phyloP scores from a whole-genome alignment of 1,140 invertebrate species.

The Drosophila hydei region DNA sequence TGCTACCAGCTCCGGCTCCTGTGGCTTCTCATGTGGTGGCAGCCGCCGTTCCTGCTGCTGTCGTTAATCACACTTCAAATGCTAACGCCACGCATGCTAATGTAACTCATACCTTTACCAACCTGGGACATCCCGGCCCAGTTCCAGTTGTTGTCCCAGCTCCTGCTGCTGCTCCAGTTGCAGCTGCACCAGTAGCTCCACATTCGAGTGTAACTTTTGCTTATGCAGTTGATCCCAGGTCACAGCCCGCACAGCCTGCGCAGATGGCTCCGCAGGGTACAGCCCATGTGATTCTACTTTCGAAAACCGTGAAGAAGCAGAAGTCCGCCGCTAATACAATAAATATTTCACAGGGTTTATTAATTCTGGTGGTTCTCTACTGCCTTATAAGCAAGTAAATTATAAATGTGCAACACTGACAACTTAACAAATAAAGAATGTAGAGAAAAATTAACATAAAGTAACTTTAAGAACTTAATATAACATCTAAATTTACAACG shows the following conservation, averaged over 20 bases:
- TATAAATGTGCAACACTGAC: too few species aligned
- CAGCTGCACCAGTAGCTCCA: not conserved
- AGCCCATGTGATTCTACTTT: conserved; percentile 25
- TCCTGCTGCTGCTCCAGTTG: not conserved
- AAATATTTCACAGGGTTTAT: conserved; percentile 12
- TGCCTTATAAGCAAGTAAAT: conserved; percentile 16
- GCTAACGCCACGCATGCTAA: conserved; percentile 1
- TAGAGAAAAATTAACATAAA: too few species aligned
- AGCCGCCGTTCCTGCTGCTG: conserved; percentile 1
- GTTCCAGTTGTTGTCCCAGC: not conserved
- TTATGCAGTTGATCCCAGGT: not conserved
- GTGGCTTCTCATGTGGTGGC: not conserved
- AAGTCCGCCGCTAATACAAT: conserved; percentile 20
- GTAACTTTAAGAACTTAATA: too few species aligned
- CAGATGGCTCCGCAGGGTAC: not conserved
- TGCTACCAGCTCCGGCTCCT: conserved; percentile 6
- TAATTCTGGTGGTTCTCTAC: conserved; percentile 20
- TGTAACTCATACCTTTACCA: conserved; percentile 1
- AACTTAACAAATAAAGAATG: not conserved
- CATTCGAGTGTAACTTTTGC: not conserved
- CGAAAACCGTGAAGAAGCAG: conserved; percentile 36
- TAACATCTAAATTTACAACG: too few species aligned
- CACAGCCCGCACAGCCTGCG: not conserved
- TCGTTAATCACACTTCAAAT: not conserved
- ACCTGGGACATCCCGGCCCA: not conserved